A percentile compares a stretch with the other conserved stretches of the same genome.
Evolutionary conservation across 2,797 vertebrate species (phyloP).

Genomic region (Enteromius fasciolatus): DNA sequence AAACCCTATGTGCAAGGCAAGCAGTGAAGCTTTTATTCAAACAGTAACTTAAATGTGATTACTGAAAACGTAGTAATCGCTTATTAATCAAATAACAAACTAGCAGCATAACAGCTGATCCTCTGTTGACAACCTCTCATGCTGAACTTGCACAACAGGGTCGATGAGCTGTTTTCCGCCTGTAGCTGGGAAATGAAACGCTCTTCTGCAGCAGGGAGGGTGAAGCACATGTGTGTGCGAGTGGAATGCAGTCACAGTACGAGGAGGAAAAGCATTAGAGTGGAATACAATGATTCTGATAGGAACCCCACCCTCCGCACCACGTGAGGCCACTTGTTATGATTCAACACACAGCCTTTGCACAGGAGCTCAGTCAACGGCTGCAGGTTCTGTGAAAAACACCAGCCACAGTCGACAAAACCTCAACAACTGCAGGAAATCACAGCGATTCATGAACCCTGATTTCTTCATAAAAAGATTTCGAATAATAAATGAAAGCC

Average conservation of each 20-base stretch:
- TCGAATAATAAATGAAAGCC: background rate
- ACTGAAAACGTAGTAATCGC: background rate
- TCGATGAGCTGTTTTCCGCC: background rate
- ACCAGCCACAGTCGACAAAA: background rate
- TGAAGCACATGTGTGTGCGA: constrained; percentile 5
- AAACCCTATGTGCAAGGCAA: background rate
- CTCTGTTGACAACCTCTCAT: constrained; percentile 12
- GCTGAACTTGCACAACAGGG: constrained; percentile 33
- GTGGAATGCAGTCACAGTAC: constrained; percentile 10
- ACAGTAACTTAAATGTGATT: background rate
- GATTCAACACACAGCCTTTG: constrained; percentile 38
- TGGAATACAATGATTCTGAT: constrained; percentile 32
- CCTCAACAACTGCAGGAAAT: background rate
- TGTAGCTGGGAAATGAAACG: background rate
- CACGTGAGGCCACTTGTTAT: constrained; percentile 48
- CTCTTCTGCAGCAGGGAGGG: constrained; percentile 1
- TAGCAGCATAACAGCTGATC: background rate
- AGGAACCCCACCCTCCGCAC: constrained; percentile 35
- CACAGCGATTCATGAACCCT: constrained; percentile 8
- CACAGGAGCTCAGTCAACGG: constrained; percentile 4
- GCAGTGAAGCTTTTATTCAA: background rate
- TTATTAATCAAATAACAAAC: background rate
- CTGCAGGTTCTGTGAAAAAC: constrained; percentile 13
- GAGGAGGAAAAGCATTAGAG: constrained; percentile 21
- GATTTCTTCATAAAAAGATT: background rate